phyloP scores from a whole-genome alignment of 2,113 vertebrate genomes.

The Scomber colias region DNA sequence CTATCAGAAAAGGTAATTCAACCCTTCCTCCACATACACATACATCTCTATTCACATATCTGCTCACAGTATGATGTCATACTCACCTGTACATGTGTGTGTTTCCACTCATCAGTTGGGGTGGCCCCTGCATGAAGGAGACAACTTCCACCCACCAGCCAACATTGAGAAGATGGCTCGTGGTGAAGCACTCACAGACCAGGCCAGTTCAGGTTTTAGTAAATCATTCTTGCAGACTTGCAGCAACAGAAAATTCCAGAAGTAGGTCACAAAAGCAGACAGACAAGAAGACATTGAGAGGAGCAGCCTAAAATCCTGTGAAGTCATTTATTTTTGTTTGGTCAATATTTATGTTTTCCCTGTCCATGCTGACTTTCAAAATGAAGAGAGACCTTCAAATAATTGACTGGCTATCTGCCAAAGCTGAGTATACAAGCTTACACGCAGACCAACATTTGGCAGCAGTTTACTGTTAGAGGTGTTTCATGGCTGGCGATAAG shows the following conservation, averaged over 20 bases:
- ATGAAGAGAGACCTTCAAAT: slow-evolving; percentile 41
- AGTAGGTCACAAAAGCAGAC: not conserved
- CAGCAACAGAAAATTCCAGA: slow-evolving; percentile 33
- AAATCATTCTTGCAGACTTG: slow-evolving; percentile 28
- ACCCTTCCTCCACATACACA: not conserved
- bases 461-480: slow-evolving; percentile 27
- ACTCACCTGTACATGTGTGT: slow-evolving; percentile 4
- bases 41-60: not conserved
- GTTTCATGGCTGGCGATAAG: slow-evolving; percentile 58
- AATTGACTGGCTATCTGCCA: slow-evolving; percentile 53
- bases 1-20: slow-evolving; percentile 77
- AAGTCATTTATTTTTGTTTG: slow-evolving; percentile 21
- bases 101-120: slow-evolving; percentile 81
- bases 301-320: slow-evolving; percentile 24
- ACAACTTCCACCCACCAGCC: slow-evolving; percentile 89
- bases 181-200: slow-evolving; percentile 88
- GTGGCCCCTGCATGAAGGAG: slow-evolving; percentile 92
- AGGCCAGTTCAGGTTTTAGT: slow-evolving; percentile 81
- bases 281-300: slow-evolving; percentile 12
- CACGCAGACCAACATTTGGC: slow-evolving; percentile 53
- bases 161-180: slow-evolving; percentile 90
- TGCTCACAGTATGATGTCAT: not conserved
- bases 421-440: slow-evolving; percentile 22
- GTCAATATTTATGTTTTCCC: slow-evolving; percentile 24
- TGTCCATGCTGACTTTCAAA: slow-evolving; percentile 29